Evolutionary conservation across 2,113 vertebrate species (phyloP).

Genomic region (Peromyscus polionotus): DNA sequence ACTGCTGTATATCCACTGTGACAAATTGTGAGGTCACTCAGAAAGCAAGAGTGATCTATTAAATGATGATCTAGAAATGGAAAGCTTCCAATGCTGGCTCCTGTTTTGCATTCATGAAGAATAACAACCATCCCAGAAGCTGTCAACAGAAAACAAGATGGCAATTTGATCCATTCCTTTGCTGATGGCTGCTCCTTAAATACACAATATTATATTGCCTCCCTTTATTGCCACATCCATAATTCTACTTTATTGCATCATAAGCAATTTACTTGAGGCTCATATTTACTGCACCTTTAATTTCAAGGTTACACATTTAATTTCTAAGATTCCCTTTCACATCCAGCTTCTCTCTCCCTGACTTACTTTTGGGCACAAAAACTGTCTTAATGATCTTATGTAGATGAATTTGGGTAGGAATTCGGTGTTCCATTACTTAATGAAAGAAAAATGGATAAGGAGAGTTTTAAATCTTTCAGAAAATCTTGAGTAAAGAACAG

Average conservation of each 20-base stretch:
- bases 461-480: slow-evolving; percentile 2
- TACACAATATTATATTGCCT: slow-evolving; percentile 66
- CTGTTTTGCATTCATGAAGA: slow-evolving; percentile 72
- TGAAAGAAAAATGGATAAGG: background rate
- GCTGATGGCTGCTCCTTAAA: slow-evolving; percentile 78
- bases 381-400: background rate
- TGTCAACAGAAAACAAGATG: slow-evolving; percentile 71
- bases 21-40: background rate
- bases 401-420: background rate
- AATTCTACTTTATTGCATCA: slow-evolving; percentile 69
- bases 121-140: slow-evolving; percentile 60
- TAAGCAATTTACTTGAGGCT: slow-evolving; percentile 61
- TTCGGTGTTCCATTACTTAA: background rate
- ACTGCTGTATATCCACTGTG: background rate
- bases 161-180: slow-evolving; percentile 71
- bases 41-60: slow-evolving; percentile 27
- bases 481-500: background rate
- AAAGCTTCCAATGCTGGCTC: slow-evolving; percentile 53
- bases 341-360: background rate
- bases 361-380: background rate
- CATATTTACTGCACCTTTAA: slow-evolving; percentile 69
- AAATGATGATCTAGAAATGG: background rate
- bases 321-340: slow-evolving; percentile 50
- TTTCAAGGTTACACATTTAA: slow-evolving; percentile 65
- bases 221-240: slow-evolving; percentile 63